Percentiles rank a stretch among this genome's conserved stretches.
These are phyloP conservation scores for Ladona fulva DNA, from an alignment of 1,140 invertebrate species.

Conservation along the genomic window DNA sequence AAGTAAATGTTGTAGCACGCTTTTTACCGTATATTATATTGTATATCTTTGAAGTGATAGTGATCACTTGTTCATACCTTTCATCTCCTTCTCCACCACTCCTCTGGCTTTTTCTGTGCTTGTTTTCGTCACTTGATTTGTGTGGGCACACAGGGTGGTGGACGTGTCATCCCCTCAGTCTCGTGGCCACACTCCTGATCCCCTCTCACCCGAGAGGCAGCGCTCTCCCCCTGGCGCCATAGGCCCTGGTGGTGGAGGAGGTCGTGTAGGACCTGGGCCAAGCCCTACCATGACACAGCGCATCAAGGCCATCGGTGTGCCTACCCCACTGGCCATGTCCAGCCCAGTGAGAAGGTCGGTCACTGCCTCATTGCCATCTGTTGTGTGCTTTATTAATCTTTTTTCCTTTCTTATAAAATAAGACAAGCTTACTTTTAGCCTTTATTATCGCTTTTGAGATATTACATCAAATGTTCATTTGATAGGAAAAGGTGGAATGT, in stretches of 20 bases:
- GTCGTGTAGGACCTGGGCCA: constrained; percentile 39
- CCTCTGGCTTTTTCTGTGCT: background rate
- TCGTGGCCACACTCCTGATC: constrained; percentile 59
- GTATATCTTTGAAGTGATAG: no score
- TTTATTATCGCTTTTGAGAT: no score
- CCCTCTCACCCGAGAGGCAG: constrained; percentile 44
- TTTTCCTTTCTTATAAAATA: no score
- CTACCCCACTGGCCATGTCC: constrained; percentile 75
- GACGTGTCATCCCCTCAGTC: constrained; percentile 34
- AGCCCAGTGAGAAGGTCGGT: constrained; percentile 71
- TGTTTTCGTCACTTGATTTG: constrained; percentile 10
- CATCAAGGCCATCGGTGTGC: constrained; percentile 78
- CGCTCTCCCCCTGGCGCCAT: constrained; percentile 38
- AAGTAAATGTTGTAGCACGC: no score
- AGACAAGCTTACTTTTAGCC: no score
- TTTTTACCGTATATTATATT: no score
- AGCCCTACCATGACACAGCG: constrained; percentile 82
- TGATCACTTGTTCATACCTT: background rate
- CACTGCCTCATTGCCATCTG: constrained; percentile 14
- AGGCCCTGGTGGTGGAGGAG: constrained; percentile 36
- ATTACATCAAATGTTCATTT: no score
- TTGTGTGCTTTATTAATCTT: no score
- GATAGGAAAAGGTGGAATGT: no score
- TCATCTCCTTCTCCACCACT: background rate
- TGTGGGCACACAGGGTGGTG: constrained; percentile 1